Evolutionary conservation across 2,113 vertebrate genomes (phyloP).

Genomic region (Leuciscus idus): DNA sequence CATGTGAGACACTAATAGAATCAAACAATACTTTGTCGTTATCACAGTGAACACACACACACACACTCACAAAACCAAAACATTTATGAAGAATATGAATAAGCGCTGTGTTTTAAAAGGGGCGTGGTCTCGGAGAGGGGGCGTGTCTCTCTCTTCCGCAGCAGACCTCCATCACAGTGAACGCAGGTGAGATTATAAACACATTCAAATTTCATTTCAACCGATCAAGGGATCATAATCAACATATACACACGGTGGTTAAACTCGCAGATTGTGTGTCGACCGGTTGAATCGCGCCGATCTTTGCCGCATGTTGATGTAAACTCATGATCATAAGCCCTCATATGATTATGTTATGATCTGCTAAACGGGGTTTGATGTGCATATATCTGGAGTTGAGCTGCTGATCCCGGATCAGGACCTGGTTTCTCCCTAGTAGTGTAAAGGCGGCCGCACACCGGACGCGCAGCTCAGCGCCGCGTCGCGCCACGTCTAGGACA

Average conservation of each 20-base stretch:
- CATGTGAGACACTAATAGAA: too few species aligned
- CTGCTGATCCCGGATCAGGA: background rate
- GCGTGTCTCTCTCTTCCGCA: constrained; percentile 26
- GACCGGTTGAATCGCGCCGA: background rate
- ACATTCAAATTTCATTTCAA: background rate
- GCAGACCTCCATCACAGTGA: constrained; percentile 7
- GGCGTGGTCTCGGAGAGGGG: background rate
- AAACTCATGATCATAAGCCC: background rate
- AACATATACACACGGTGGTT: too few species aligned
- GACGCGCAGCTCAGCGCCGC: too few species aligned
- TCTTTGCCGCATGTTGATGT: background rate
- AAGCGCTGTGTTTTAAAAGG: background rate
- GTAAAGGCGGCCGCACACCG: too few species aligned
- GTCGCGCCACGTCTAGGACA: too few species aligned
- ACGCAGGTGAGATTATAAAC: constrained; percentile 10
- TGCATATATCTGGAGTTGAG: background rate
- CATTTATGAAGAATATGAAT: too few species aligned
- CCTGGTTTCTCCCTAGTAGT: background rate
- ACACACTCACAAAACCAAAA: too few species aligned
- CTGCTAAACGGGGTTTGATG: background rate
- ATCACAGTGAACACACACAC: too few species aligned
- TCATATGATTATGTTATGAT: background rate
- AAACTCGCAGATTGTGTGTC: background rate
- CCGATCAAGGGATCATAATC: too few species aligned
- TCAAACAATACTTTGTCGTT: too few species aligned